Evolutionary conservation across 2,113 vertebrate species (phyloP), one percentile per base, ranked within the genome.

Genomic region (Boleophthalmus pectinirostris): DNA sequence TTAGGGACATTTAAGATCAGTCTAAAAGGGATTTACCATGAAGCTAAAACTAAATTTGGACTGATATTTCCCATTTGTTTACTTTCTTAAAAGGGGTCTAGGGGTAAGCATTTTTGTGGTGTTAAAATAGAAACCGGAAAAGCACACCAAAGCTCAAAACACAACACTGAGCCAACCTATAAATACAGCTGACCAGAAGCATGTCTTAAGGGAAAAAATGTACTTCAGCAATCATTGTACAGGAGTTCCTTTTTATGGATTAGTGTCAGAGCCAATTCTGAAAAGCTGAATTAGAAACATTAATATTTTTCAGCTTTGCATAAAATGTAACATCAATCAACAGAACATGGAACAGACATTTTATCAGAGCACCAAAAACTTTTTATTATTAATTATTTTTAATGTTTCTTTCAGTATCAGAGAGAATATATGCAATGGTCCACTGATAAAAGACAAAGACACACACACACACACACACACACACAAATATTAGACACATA

Each of bases 51-150:
- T 60, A 60, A 24, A 61, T 33, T 33, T 33, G 53, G 56, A 15
- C 13, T 12, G 18, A 73, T 5, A 1, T 74, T 64, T 79, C 66
- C 33, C 9, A 38, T 64, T 60, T n/a, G 67, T 46, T n/a, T 15
- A 70, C 23, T 56, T 68, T 33, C 38, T 63, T 53, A 53, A 79
- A 75, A 66, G 33, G 0, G 66, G 33, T 47, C 5, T 69, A 35
- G 20, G 53, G 11, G 15, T 45, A 33, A 76, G 12, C 65, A 69
- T 80, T 82, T 84, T 68, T 85, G 85, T 89, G 88, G 85, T 81
- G 66, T 67, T 66, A 79, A 85, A 54, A 66, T 66, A 60, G 35
- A 72, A 73, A 75, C 35, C 60, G 35, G 56, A 84, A 53, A 24
- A 33, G 69, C 58, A 72, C 58, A 60, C 64, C 63, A 74, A 75